phyloP scores from a whole-genome alignment of 2,888 invertebrate species.

The Pristionchus entomophagus region DNA sequence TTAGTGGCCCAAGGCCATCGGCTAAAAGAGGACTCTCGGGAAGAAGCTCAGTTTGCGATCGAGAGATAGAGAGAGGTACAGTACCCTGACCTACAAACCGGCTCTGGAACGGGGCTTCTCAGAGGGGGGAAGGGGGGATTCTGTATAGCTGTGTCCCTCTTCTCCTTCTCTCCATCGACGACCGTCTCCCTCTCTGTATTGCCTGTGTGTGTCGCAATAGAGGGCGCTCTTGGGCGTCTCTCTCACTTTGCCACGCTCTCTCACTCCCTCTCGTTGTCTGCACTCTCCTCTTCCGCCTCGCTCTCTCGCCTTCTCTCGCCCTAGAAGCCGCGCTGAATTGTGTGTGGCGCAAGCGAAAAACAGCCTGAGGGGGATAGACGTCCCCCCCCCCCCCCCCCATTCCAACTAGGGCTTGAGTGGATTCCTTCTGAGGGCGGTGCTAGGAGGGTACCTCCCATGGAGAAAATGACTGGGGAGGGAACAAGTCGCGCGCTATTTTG shows the following conservation, averaged over 20 bases:
- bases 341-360: background rate
- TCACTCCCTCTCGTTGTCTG: too few species aligned
- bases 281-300: background rate
- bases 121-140: background rate
- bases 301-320: constrained; percentile 5
- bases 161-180: background rate
- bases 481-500: too few species aligned
- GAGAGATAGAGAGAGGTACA: background rate
- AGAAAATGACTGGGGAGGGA: too few species aligned
- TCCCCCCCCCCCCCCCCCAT: background rate
- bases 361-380: constrained; percentile 24
- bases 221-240: too few species aligned
- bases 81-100: background rate
- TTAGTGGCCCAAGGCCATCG: constrained; percentile 26
- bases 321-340: background rate
- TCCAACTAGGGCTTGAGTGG: constrained; percentile 28
- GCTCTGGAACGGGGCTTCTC: background rate
- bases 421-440: constrained; percentile 3
- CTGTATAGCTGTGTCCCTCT: background rate
- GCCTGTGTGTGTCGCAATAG: background rate
- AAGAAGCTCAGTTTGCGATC: background rate
- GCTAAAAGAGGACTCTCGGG: constrained; percentile 8
- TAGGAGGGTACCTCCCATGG: background rate
- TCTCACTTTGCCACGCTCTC: too few species aligned
- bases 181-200: background rate